Evolutionary conservation across 2,113 vertebrate genomes (phyloP).

Genomic region (Picathartes gymnocephalus): DNA sequence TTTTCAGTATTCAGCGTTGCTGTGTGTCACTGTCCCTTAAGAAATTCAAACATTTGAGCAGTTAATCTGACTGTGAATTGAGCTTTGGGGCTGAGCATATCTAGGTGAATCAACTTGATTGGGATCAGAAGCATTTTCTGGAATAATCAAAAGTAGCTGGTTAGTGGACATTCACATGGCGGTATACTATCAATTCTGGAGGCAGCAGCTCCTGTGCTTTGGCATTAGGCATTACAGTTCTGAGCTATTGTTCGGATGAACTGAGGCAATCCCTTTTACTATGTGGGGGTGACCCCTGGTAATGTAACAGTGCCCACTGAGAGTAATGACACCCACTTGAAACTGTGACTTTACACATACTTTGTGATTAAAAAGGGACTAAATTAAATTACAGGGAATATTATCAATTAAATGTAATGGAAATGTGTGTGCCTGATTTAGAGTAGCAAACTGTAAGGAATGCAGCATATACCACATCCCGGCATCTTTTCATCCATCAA

Average conservation of each 20-base stretch:
- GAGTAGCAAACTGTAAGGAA: background rate
- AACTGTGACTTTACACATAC: background rate
- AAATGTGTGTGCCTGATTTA: background rate
- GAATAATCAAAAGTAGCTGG: background rate
- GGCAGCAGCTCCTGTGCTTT: background rate
- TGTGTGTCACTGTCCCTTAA: background rate
- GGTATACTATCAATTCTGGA: background rate
- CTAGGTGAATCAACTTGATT: background rate
- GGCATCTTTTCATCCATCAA: background rate
- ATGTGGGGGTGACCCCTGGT: background rate
- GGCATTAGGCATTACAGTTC: background rate
- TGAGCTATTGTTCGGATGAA: background rate
- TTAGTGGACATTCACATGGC: background rate
- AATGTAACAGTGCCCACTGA: background rate
- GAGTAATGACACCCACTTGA: background rate
- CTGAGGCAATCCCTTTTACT: background rate
- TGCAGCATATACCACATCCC: background rate
- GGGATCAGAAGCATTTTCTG: background rate
- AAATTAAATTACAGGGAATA: background rate
- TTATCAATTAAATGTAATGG: background rate
- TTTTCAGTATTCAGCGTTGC: background rate
- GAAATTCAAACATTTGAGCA: background rate
- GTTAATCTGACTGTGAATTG: background rate
- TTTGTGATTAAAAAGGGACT: background rate
- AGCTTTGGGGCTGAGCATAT: background rate